Percentiles rank a stretch among this genome's conserved stretches.
These are phyloP conservation scores for Irena cyanogastra DNA, from an alignment of 2,113 vertebrate species.

Conservation along the genomic window DNA sequence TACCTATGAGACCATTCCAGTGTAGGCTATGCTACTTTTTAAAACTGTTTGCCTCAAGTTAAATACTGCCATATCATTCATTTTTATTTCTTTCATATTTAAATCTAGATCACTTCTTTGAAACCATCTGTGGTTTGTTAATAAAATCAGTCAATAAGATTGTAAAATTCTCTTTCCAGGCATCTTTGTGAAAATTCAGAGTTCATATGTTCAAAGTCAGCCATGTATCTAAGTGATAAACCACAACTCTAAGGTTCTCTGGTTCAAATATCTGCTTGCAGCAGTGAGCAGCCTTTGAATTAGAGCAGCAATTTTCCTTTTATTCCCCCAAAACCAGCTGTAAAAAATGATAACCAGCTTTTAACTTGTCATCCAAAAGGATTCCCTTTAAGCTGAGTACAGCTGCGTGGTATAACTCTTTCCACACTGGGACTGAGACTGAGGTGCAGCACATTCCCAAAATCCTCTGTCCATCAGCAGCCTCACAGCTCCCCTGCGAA, in stretches of 20 bases:
- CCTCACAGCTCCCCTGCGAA: neutral
- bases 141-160: neutral
- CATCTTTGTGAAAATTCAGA: constrained; percentile 12
- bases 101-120: neutral
- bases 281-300: constrained; percentile 14
- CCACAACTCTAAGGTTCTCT: neutral
- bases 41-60: neutral
- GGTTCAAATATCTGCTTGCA: constrained; percentile 16
- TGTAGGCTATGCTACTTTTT: neutral
- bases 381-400: neutral
- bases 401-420: neutral
- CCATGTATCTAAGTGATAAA: neutral
- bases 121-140: neutral
- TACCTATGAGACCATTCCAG: neutral
- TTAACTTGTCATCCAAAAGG: constrained; percentile 41
- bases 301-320: constrained; percentile 39
- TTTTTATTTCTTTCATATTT: neutral
- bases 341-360: constrained; percentile 51
- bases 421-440: neutral
- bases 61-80: neutral
- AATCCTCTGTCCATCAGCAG: neutral
- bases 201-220: constrained; percentile 27
- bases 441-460: neutral
- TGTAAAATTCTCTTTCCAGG: neutral
- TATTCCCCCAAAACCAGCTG: constrained; percentile 35